Evolutionary conservation across 2,113 vertebrate genomes (phyloP), one percentile per base, ranked within the genome.

Genomic region (Egretta garzetta): DNA sequence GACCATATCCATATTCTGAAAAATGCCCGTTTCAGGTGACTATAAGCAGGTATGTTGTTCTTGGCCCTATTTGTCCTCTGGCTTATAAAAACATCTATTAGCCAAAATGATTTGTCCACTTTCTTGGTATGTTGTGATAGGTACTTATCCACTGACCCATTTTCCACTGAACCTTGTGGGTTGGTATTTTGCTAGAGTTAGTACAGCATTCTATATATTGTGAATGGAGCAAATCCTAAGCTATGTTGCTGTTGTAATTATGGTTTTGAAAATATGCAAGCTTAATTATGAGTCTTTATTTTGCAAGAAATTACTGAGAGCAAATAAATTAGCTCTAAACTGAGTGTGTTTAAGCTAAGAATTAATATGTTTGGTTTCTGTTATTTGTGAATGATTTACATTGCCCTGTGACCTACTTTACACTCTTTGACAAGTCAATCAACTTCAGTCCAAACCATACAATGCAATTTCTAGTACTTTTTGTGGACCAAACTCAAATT

Each of bases 1-100:
- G n/a, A 33, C 17, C 23, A 37, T 41, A 6, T 3, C 18, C 21
- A 21, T 50, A 62, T 22, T 84, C 33, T 9, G 24, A 80, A 80
- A 71, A 90, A 32, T 0, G 0, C 4, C 3, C 1, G 33, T 50
- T 75, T 73, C 33, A 73, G 33, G 13, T 71, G 9, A 32, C 35
- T 60, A 32, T 43, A 70, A 74, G 21, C 12, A 43, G 5, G 9
- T 39, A 12, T 33, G 4, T 56, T 89, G 6, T 59, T 79, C 79
- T 43, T 43, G 12, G 5, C 6, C 4, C 76, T 13, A n/a, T 23
- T 53, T 18, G 19, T 64, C 15, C 12, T 53, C 22, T 49, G 10
- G 10, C 62, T 12, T 63, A 7, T 28, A 37, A 79, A 5, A 75
- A 2, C 21, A 62, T 15, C 33, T 74, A 13, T 84, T 56, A 45